Conservation (phyloP, 2,797 vertebrate genomes). For the Hirundo rustica region DNA sequence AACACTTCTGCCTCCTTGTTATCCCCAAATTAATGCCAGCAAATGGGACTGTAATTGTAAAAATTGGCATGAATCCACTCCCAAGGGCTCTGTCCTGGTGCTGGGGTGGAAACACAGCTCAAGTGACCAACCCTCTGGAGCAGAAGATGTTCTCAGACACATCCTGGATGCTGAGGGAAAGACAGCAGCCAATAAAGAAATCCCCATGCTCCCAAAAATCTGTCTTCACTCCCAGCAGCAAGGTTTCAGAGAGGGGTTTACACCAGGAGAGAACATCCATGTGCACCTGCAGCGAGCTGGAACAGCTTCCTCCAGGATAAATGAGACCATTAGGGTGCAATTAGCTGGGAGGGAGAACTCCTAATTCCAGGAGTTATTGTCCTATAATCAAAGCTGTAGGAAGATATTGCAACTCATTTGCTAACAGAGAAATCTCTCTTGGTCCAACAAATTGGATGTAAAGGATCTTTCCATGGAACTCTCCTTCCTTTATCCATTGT, state of each 20-base stretch:
- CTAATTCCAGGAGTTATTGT: not conserved
- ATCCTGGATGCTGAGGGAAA: fast-evolving
- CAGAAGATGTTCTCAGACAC: not conserved
- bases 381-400: not conserved
- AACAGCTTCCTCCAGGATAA: not conserved
- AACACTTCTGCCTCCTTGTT: fast-evolving
- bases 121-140: not conserved
- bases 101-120: not conserved
- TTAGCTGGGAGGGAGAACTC: not conserved
- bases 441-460: not conserved
- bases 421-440: not conserved
- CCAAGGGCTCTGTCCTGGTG: fast-evolving
- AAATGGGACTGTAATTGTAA: not conserved
- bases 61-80: not conserved
- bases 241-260: not conserved
- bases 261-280: not conserved
- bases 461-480: not conserved
- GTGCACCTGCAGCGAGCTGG: not conserved
- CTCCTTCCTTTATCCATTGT: not conserved
- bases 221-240: not conserved
- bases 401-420: not conserved
- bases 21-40: not conserved
- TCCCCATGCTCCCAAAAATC: fast-evolving
- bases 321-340: not conserved
- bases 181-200: not conserved